Evolutionary conservation across 2,797 vertebrate genomes (phyloP).

Genomic region (Mormyrus proboscirostris): DNA sequence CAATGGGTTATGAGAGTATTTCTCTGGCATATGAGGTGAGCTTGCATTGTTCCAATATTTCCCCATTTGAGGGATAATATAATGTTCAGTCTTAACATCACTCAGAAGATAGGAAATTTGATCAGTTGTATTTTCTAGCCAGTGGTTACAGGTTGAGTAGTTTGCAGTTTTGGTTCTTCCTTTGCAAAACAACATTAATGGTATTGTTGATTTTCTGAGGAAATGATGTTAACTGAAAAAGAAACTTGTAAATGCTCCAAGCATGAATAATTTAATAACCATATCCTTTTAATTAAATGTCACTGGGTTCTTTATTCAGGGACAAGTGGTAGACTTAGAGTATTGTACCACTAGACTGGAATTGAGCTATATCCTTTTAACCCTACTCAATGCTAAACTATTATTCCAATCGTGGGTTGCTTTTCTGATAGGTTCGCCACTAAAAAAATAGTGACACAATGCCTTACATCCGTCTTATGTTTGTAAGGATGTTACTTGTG

Average conservation of each 20-base stretch:
- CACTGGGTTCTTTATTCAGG: conserved; percentile 14
- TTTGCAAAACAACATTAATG: background rate
- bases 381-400: background rate
- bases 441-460: background rate
- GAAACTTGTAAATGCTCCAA: conserved; percentile 71
- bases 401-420: background rate
- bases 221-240: conserved; percentile 69
- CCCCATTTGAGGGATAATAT: background rate
- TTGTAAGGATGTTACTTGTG: background rate
- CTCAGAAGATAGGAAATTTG: background rate
- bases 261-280: conserved; percentile 65
- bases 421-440: background rate
- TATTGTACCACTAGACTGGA: background rate
- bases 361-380: background rate
- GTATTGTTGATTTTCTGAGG: background rate
- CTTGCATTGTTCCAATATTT: background rate
- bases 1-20: background rate
- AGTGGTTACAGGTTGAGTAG: background rate
- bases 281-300: conserved; percentile 55
- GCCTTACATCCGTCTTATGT: background rate
- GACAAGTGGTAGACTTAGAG: background rate
- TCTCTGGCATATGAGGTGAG: background rate
- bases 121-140: background rate
- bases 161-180: background rate
- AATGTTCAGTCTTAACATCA: background rate